Base-by-base conservation (phyloP, 2,888 invertebrate species). In the Drosophila pseudotakahashii region DNA sequence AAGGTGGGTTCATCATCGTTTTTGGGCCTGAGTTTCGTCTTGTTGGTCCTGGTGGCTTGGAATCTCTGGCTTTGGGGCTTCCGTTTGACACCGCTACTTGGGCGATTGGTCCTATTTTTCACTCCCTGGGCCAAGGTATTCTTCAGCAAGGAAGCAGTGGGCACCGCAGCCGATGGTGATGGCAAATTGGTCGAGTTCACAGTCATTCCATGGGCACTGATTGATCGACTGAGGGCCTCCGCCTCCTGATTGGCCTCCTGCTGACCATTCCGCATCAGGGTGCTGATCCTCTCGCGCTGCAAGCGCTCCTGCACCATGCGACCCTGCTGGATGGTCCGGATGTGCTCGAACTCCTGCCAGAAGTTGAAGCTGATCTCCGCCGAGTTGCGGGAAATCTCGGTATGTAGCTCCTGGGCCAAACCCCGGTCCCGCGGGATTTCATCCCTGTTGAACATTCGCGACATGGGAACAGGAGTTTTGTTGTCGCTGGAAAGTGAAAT, bases 271-370 rank as follows among this genome's bases (percentile, higher is more conserved):
- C 64, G 67, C 66, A 83, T 71, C 45, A 82, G 1, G 2, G 37
- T 47, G 13, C 30, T 62, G 5, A 83, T 69, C 5, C 59, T 34
- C 5, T 76, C 53, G 1, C 88, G 77, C 14, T 70, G 53, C 9
- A 41, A n/a, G 0, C 26, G 73, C 58, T 75, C 82, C 47, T 58
- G 36, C 0, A 2, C n/a, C 54, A 83, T 32, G 16, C 79, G 82
- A 11, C 16, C 47, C 6, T 60, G 68, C 44, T 85, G 88, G 2
- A 37, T 44, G 11, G 23, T 44, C 34, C 86, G 82, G 7, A 83
- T 74, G 26, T 50, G 54, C 7, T 82, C 82, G 26, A 88, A 88
- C 16, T 88, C 79, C 45, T 68, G 67, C 88, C 88, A 88, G 41
- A 83, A 83, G 19, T 54, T 42, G 7, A 75, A 41, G 3, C 69